Base-by-base conservation (phyloP, 2,113 vertebrate species). In the Zosterops hypoxanthus region DNA sequence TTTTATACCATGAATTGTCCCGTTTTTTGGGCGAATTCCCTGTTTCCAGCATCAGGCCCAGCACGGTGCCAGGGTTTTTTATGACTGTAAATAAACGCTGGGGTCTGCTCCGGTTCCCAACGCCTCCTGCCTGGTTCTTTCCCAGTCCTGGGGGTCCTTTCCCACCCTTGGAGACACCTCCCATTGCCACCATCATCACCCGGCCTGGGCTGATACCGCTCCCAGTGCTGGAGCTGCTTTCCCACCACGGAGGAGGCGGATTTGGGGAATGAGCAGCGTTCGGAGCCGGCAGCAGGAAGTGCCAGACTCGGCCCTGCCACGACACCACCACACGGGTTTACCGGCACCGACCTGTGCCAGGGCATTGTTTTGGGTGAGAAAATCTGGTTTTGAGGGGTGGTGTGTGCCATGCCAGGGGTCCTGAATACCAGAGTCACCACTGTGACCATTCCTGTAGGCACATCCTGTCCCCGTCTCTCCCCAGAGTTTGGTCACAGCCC, bases 1-100 rank as follows among this genome's bases (percentile, higher is more conserved):
- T 92, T 94, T 95, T 97, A 92, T 96, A 96, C 95, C 90, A 93
- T 31, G 8, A 94, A 52, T 86, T 93, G 75, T 69, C 91, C n/a
- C 61, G 0, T 36, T 72, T 73, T 88, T 84, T 75, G 79, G 79
- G 57, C 22, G 4, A 12, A 15, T 22, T 44, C 42, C 34, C 22
- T 5, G 0, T 55, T 57, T 61, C 53, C 77, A 39, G 47, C 3
- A 0, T 26, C 5, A 4, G 12, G 82, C 66, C 65, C 3, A 1
- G 53, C 11, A 11, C 2, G 0, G 34, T 55, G 57, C 65, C 14
- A 5, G 68, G 90, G 44, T 92, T 98, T 98, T 96, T 98, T 82
- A 97, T 68, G 82, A 95, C 90, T 97, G 97, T 97, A 97, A 98
- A 98, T 98, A 98, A 98, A 98, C 31, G 26, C 72, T 95, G 97